phyloP scores from a whole-genome alignment of 2,888 invertebrate genomes.

The Lagria hirta region DNA sequence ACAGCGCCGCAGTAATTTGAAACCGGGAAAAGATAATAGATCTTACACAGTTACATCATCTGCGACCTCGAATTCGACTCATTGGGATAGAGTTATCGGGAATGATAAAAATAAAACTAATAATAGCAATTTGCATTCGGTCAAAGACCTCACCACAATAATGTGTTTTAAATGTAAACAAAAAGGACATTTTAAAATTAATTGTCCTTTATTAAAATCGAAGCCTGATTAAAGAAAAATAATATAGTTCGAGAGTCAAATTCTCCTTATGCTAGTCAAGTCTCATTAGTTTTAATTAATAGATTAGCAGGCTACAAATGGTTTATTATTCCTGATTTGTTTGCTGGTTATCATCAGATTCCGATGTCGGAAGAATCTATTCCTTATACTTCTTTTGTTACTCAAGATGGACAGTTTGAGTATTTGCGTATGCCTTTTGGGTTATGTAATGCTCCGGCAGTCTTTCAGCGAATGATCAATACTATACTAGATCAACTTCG shows the following conservation, averaged over 20 bases:
- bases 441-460: conserved; percentile 42
- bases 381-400: conserved; percentile 40
- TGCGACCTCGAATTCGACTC: too few relatives aligned
- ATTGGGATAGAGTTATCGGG: too few relatives aligned
- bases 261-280: conserved; percentile 34
- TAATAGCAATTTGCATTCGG: too few relatives aligned
- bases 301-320: conserved; percentile 32
- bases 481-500: conserved; percentile 11
- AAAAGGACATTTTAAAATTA: too few relatives aligned
- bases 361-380: conserved; percentile 34
- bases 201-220: too few relatives aligned
- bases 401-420: conserved; percentile 42
- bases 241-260: conserved; percentile 30
- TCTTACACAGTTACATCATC: too few relatives aligned
- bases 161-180: too few relatives aligned
- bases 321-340: conserved; percentile 40
- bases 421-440: too few relatives aligned
- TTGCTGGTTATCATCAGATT: conserved; percentile 42
- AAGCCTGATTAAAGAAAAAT: conserved; percentile 18
- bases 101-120: too few relatives aligned
- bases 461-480: conserved; percentile 42
- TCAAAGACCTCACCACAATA: too few relatives aligned
- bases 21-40: too few relatives aligned
- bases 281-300: conserved; percentile 32
- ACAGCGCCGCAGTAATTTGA: too few relatives aligned